A percentile compares a stretch with the other conserved stretches of the same genome.
Conservation (phyloP, 2,797 vertebrate species). For the Acrossocheilus fasciatus region DNA sequence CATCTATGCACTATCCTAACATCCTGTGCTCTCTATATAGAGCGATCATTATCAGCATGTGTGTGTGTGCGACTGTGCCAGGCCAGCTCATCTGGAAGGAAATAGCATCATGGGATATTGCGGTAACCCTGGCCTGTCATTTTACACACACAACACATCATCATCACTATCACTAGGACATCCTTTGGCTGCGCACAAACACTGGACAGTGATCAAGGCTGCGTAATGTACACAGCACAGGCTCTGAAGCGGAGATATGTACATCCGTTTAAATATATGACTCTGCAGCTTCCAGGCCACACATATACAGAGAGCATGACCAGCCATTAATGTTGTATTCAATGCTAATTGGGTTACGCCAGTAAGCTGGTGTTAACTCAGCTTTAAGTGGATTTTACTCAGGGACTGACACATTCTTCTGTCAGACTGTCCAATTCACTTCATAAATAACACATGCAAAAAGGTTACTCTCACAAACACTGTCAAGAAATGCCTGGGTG, state of each 20-base stretch:
- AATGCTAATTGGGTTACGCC: conserved; percentile 43
- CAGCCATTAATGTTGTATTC: conserved; percentile 20
- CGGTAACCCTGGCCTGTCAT: conserved; percentile 42
- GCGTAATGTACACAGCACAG: conserved; percentile 38
- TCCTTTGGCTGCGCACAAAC: conserved; percentile 30
- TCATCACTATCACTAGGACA: conserved; percentile 26
- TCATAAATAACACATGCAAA: conserved; percentile 25
- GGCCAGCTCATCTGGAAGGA: conserved; percentile 36
- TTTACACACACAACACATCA: conserved; percentile 26
- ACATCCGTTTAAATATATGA: conserved; percentile 30
- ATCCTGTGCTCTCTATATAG: conserved; percentile 13
- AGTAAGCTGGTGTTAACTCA: conserved; percentile 45
- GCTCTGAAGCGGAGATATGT: conserved; percentile 4
- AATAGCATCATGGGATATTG: conserved; percentile 25
- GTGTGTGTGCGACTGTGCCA: conserved; percentile 17
- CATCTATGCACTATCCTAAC: background rate
- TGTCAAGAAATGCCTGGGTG: background rate
- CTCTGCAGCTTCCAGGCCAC: conserved; percentile 27
- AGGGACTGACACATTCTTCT: conserved; percentile 34
- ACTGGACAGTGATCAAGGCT: conserved; percentile 44
- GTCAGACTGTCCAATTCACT: conserved; percentile 20
- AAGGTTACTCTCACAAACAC: background rate
- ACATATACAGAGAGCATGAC: conserved; percentile 23
- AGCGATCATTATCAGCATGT: conserved; percentile 14
- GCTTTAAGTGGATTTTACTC: conserved; percentile 48